Evolutionary conservation across 2,113 vertebrate genomes (phyloP), one percentile per base, ranked within the genome.

Genomic region (Gallinago undulata): DNA sequence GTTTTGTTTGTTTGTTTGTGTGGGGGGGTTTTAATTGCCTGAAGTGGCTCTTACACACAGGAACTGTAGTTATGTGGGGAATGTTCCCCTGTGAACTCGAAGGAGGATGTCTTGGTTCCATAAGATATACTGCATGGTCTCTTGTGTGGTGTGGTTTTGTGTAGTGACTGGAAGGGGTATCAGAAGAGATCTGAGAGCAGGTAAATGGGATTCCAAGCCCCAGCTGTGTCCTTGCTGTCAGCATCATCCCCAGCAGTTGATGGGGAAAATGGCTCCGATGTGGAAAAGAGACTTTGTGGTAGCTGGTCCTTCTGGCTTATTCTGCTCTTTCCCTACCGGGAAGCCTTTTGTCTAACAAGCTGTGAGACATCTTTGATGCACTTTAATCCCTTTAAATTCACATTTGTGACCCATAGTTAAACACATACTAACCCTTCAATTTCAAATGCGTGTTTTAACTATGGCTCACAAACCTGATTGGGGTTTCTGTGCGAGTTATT

Each of bases 301-400:
- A 70, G 30, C 81, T 84, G 28, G 53, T 90, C 35, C 63, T 91
- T 64, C 81, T 84, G 77, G 47, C 62, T 77, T 62, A 33, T 80
- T 84, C 23, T 74, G 5, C 80, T 84, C 28, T 83, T 89, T 64
- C 27, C 9, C 7, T 73, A 2, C 72, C 59, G 62, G 57, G 63
- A 79, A 76, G 27, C 35, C 6, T 30, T 84, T 53, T 87, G 41
- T 21, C 45, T 86, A 31, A 60, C 45, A 87, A 75, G 43, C 25
- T 59, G 33, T 91, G 73, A 96, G 81, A 55, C 64, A 55, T 69
- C 76, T 89, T 66, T 81, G 64, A 59, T 89, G 81, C 31, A 41
- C 39, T 81, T 91, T 94, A 90, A 90, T 89, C 45, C 75, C 59
- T 89, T 77, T 72, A 78, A 70, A 59, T 77, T 87, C 37, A 50